Evolutionary conservation across 2,113 vertebrate species (phyloP).

Genomic region (Gopherus evgoodei): DNA sequence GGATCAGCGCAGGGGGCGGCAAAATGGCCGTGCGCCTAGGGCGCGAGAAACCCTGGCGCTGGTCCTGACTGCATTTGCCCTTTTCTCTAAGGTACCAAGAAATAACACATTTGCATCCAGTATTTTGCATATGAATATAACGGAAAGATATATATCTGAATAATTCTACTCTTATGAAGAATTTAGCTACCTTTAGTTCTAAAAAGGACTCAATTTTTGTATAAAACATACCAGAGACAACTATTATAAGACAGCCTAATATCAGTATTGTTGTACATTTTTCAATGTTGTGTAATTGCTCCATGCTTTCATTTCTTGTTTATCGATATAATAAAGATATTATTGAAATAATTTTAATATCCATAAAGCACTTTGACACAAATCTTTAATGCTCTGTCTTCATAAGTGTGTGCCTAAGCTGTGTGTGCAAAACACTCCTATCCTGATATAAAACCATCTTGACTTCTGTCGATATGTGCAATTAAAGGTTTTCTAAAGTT

Average conservation of each 20-base stretch:
- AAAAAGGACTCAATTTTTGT: accelerated
- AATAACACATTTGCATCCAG: accelerated
- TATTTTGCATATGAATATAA: not conserved
- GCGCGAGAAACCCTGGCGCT: too few species aligned
- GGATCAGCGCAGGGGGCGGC: too few species aligned
- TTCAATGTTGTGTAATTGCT: accelerated
- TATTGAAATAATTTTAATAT: not conserved
- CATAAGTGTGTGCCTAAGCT: not conserved
- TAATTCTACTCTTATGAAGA: not conserved
- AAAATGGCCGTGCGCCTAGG: too few species aligned
- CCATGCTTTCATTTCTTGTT: not conserved
- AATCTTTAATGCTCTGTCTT: not conserved
- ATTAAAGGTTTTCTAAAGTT: not conserved
- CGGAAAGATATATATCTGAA: not conserved
- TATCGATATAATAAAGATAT: not conserved
- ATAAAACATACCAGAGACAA: too few species aligned
- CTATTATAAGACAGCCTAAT: accelerated
- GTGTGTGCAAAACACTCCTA: not conserved
- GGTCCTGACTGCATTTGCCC: too few species aligned
- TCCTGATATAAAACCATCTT: not conserved
- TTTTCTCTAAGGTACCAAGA: accelerated
- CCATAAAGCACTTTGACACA: not conserved
- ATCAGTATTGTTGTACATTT: accelerated
- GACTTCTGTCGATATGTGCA: not conserved
- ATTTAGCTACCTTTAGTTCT: accelerated